Percentiles rank a stretch among this genome's conserved stretches.
Evolutionary conservation across 2,113 vertebrate genomes (phyloP).

Genomic region (Merops nubicus): DNA sequence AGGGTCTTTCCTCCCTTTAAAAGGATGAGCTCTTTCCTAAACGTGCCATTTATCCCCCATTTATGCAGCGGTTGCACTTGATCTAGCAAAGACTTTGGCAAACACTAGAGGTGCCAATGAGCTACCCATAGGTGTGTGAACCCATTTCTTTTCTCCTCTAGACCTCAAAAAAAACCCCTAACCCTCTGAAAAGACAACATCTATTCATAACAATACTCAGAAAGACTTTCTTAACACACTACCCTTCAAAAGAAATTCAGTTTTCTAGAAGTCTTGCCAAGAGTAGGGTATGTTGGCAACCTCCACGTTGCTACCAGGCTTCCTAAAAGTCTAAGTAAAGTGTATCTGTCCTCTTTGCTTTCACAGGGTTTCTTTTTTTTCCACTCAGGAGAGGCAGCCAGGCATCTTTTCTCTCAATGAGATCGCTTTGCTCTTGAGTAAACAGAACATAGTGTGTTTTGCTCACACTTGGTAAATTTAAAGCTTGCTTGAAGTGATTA

Average conservation of each 20-base stretch:
- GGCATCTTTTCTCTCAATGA: neutral
- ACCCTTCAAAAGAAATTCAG: neutral
- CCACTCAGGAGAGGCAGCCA: neutral
- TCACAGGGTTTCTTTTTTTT: neutral
- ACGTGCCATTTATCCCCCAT: neutral
- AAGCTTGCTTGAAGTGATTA: constrained; percentile 65
- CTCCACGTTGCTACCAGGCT: neutral
- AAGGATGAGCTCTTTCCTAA: neutral
- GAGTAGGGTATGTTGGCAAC: neutral
- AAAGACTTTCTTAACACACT: neutral
- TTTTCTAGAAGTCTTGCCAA: neutral
- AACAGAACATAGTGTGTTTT: constrained; percentile 40
- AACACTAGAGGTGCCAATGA: constrained; percentile 53
- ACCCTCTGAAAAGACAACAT: neutral
- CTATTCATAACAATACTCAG: neutral
- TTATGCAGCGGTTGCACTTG: neutral
- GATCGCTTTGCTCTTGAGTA: constrained; percentile 22
- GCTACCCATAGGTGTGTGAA: neutral
- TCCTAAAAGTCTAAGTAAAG: neutral
- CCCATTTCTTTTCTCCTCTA: neutral
- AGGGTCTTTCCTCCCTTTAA: neutral
- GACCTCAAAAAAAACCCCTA: neutral
- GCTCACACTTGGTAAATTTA: constrained; percentile 50
- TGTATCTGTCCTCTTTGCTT: neutral
- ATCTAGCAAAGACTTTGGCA: neutral